Base-by-base conservation (phyloP, 2,113 vertebrate genomes). In the Rhadina sibilatrix region DNA sequence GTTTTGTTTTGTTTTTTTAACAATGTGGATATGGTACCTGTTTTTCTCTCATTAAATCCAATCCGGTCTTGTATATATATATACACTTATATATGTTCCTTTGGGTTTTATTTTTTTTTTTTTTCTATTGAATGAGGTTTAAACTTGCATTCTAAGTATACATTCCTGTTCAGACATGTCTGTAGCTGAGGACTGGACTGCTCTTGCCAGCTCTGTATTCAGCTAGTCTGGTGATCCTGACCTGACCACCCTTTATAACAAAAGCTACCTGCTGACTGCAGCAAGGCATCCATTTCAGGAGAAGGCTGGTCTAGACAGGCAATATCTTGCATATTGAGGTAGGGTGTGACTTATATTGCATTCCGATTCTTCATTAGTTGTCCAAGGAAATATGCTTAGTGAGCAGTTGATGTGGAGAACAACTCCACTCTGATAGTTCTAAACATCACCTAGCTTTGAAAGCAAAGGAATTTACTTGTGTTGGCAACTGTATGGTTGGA, bases 61-160 rank as follows among this genome's bases (percentile, higher is more conserved):
- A 23, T 28, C 22, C 10, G 16, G 46, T 57, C 8, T 15, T 50
- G 24, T 50, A 15, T 25, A 9, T 12, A 15, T 23, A 1, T 2
- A 6, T 8, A 13, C 15, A 8, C 12, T 8, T 30, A 3, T 3
- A 12, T 8, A 7, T 6, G 4, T 77, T 20, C 30, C 8, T 44
- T 35, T n/a, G 13, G n/a, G n/a, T n/a, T n/a, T n/a, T n/a, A 12
- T 13, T n/a, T 24, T 33, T 66, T 11, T 6, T 17, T 40, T 64
- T 28, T 50, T 54, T 6, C 23, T 33, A 27, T 35, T 49, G 9
- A 59, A 42, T 68, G 35, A 53, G 18, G 7, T 69, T 79, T 93
- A 76, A 56, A 52, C 11, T 92, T 88, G n/a, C 24, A 47, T 82
- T 89, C 5, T 71, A 56, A 87, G 24, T 22, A 57, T 56, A 49